These are phyloP conservation scores for Anguilla marmorata DNA, from an alignment of 2,797 vertebrate species.

Conservation along the genomic window DNA sequence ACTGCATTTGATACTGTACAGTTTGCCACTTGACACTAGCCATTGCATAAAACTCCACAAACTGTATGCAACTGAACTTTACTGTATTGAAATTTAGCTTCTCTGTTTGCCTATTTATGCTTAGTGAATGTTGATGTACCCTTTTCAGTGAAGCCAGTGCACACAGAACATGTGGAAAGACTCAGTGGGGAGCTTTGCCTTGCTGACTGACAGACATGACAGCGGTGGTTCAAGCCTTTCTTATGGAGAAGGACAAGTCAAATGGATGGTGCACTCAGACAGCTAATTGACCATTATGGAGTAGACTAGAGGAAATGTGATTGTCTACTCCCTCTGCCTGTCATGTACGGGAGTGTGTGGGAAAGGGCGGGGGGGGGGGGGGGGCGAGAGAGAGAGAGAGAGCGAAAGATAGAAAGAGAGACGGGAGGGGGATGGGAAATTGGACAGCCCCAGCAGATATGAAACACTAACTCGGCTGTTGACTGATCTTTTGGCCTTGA, in stretches of 20 bases:
- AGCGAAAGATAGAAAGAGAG: background rate
- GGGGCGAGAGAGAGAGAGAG: background rate
- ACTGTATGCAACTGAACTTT: background rate
- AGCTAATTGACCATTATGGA: conserved; percentile 31
- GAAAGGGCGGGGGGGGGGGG: background rate
- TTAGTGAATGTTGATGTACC: background rate
- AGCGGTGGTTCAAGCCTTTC: background rate
- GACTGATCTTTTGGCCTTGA: background rate
- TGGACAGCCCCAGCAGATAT: background rate
- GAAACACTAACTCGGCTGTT: background rate
- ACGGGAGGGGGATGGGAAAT: background rate
- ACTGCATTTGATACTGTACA: background rate
- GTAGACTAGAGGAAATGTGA: conserved; percentile 27
- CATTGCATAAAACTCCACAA: background rate
- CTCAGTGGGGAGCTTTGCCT: background rate
- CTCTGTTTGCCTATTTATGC: background rate
- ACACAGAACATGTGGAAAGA: background rate
- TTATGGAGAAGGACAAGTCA: conserved; percentile 11
- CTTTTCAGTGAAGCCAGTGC: background rate
- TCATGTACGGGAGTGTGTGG: conserved; percentile 10
- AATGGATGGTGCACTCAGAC: background rate
- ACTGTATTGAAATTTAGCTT: background rate
- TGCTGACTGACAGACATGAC: background rate
- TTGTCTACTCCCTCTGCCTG: conserved; percentile 20
- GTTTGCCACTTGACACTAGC: background rate